Percentiles rank a stretch among this genome's conserved stretches.
Evolutionary conservation across 2,113 vertebrate genomes (phyloP).

Genomic region (Ameiurus melas): DNA sequence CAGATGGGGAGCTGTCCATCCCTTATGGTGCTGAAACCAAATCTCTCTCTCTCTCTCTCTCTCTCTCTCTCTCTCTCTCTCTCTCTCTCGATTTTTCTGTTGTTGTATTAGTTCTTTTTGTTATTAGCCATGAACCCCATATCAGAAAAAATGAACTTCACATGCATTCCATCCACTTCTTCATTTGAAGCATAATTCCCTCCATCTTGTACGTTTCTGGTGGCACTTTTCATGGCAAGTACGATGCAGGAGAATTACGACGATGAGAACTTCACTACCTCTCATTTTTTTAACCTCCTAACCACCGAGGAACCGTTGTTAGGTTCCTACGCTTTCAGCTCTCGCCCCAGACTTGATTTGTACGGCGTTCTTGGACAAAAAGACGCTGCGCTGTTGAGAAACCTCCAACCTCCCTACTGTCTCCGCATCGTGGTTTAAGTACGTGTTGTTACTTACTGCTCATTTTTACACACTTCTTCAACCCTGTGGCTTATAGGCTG

Average conservation of each 20-base stretch:
- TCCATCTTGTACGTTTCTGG: not conserved
- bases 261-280: not conserved
- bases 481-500: too few species aligned
- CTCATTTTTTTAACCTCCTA: not conserved
- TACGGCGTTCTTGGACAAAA: not conserved
- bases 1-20: slow-evolving; percentile 66
- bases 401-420: not conserved
- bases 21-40: slow-evolving; percentile 67
- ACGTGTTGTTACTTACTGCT: not conserved
- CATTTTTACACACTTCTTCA: not conserved
- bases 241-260: not conserved
- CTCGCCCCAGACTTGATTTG: not conserved
- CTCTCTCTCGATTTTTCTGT: not conserved
- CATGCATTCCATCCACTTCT: not conserved
- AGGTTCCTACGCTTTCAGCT: not conserved
- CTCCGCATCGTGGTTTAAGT: not conserved
- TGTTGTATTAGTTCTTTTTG: not conserved
- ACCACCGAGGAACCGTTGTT: not conserved
- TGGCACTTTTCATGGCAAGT: not conserved
- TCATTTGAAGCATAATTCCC: not conserved
- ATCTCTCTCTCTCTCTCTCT: not conserved
- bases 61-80: not conserved
- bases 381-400: too few species aligned
- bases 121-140: not conserved
- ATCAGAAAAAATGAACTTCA: not conserved